Evolutionary conservation across 2,113 vertebrate species (phyloP), one percentile per base, ranked within the genome.

Genomic region (Macaca fascicularis): DNA sequence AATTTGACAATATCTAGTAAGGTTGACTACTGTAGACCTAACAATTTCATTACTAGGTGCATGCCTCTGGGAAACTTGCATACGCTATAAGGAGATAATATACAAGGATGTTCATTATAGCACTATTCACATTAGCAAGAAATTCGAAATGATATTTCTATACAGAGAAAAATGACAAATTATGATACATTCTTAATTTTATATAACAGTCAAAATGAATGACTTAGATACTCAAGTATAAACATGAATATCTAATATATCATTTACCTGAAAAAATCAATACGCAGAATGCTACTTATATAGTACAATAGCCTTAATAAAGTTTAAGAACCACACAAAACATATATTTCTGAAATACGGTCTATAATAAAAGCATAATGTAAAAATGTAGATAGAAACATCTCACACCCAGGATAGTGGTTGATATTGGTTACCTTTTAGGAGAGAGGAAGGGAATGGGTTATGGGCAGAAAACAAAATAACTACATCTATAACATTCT

Each of bases 261-360:
- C 55, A 6, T 69, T 69, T 23, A 80, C 79, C 9, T 67, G n/a
- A 79, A 69, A 80, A 94, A 92, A n/a, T 35, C n/a, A 84, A 57
- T 78, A 87, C 23, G 70, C 7, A 81, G 45, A 88, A 59, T 57
- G 12, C 64, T 16, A 7, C 38, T 61, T 43, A 5, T 80, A 59
- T 14, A 86, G 67, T 78, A 83, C 74, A 55, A 93, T 7, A 30
- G 27, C 48, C 84, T 90, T 81, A 93, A 85, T 69, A 52, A 93
- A 93, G 32, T 81, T 75, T 76, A 93, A 87, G 59, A 97, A 82
- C 35, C 35, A 95, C 16, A 80, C 32, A 80, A 93, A 85, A 74
- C 8, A 45, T 6, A 17, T 67, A 48, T 13, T 87, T 90, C 74
- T 43, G 35, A 90, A 95, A 57, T 84, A 70, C 3, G 13, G 32